Evolutionary conservation across 2,888 invertebrate species (phyloP).

Genomic region (Coremacera marginata): DNA sequence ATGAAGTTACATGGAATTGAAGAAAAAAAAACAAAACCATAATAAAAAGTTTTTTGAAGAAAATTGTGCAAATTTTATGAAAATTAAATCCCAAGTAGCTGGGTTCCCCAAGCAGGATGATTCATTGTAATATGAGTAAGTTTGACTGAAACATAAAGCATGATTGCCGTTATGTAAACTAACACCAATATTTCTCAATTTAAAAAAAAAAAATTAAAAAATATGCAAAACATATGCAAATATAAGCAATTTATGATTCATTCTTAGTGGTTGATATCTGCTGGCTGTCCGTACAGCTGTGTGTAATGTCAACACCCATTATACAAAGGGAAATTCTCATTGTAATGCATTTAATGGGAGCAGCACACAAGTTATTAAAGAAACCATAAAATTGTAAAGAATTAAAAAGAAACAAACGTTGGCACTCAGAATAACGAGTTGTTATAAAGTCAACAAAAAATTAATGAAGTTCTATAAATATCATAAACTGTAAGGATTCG

Average conservation of each 20-base stretch:
- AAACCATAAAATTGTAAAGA: slow-evolving; percentile 6
- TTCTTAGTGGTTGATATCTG: neutral
- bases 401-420: neutral
- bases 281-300: neutral
- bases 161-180: neutral
- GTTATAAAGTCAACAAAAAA: no score
- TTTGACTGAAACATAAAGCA: neutral
- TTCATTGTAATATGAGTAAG: slow-evolving; percentile 13
- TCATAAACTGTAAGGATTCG: no score
- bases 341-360: neutral
- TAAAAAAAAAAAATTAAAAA: neutral
- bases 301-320: neutral
- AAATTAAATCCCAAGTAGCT: neutral
- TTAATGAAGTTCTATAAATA: no score
- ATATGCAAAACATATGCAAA: neutral
- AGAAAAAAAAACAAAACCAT: no score
- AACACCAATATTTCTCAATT: slow-evolving; percentile 6
- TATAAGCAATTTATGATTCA: neutral
- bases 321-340: neutral
- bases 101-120: neutral
- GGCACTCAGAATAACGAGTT: neutral
- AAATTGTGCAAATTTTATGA: neutral
- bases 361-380: neutral
- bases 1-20: no score
- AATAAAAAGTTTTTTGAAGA: no score